Evolutionary conservation across 2,888 invertebrate species (phyloP), one percentile per base, ranked within the genome.

Genomic region (Campaea margaritaria): DNA sequence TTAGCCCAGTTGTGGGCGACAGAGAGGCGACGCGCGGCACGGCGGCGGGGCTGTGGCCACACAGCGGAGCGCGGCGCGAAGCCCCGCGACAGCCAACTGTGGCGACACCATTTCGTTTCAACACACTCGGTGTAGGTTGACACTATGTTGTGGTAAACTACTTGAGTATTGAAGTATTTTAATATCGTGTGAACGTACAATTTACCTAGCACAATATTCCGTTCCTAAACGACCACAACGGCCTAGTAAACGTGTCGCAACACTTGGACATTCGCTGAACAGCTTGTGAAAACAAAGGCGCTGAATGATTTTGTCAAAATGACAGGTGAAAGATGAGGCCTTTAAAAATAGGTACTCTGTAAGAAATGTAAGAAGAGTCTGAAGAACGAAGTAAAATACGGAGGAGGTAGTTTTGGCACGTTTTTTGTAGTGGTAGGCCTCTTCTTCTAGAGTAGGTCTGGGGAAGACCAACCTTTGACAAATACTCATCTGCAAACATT

Each of bases 1-100:
- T 91, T 90, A 88, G 86, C 89, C 88, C 74, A 88, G 77, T 84
- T 87, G 78, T 67, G 62, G 72, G 74, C 78, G 75, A 70, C 73
- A 71, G 68, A 71, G 72, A 64, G 68, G 68, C 69, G 70, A 46
- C 66, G 64, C 62, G 68, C 70, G 60, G 59, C 70, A 66, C 58
- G 55, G 57, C 63, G 57, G n/a, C 38, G 36, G 2, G 65, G 56
- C 64, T 67, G 62, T 61, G 60, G n/a, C n/a, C n/a, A n/a, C n/a
- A n/a, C n/a, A 60, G 66, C 62, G 14, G 10, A 36, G 43, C 51
- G n/a, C 42, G 42, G 64, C 21, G 61, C 56, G 72, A 73, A 74
- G 72, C 72, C 70, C 58, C 60, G 64, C 69, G 72, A 70, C 74
- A 69, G 65, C 62, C 64, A 65, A 62, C 67, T 62, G 55, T 59